Conservation (phyloP, 2,888 invertebrate genomes). For the Orthonychiurus folsomi region DNA sequence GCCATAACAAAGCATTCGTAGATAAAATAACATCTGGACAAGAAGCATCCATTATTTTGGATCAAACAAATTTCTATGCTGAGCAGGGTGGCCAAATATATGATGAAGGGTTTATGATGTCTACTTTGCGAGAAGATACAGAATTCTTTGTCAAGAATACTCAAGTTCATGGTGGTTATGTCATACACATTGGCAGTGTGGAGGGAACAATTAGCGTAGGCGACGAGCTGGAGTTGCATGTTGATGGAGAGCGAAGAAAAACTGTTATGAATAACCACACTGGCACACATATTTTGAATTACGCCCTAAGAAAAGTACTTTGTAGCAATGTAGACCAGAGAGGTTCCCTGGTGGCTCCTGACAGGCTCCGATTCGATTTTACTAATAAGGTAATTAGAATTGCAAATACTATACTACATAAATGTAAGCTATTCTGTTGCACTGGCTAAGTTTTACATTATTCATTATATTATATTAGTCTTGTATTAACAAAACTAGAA, state of each 20-base stretch:
- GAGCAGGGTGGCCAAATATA: slow-evolving; percentile 98
- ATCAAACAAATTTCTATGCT: slow-evolving; percentile 92
- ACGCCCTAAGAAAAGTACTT: slow-evolving; percentile 79
- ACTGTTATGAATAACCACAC: slow-evolving; percentile 98
- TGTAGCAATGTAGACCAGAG: slow-evolving; percentile 88
- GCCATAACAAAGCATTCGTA: slow-evolving; percentile 74
- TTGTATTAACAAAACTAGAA: slow-evolving; percentile 49
- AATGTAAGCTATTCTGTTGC: slow-evolving; percentile 2
- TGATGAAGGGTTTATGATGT: slow-evolving; percentile 86
- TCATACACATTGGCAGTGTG: slow-evolving; percentile 82
- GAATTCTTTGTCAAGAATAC: slow-evolving; percentile 78
- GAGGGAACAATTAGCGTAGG: slow-evolving; percentile 75
- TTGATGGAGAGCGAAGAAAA: slow-evolving; percentile 76
- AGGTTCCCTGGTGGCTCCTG: slow-evolving; percentile 95
- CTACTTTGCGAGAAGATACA: slow-evolving; percentile 62
- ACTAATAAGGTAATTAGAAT: slow-evolving; percentile 63
- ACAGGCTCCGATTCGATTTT: slow-evolving; percentile 94
- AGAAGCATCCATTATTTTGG: slow-evolving; percentile 83
- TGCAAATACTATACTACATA: too few relatives aligned
- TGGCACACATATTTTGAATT: slow-evolving; percentile 94
- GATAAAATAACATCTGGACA: slow-evolving; percentile 69
- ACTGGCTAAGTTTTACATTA: background rate
- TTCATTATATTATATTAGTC: slow-evolving; percentile 4
- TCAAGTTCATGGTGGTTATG: slow-evolving; percentile 68
- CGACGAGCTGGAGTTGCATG: slow-evolving; percentile 67